Conservation (phyloP, 2,888 invertebrate genomes). For the Lacanobia oleracea region DNA sequence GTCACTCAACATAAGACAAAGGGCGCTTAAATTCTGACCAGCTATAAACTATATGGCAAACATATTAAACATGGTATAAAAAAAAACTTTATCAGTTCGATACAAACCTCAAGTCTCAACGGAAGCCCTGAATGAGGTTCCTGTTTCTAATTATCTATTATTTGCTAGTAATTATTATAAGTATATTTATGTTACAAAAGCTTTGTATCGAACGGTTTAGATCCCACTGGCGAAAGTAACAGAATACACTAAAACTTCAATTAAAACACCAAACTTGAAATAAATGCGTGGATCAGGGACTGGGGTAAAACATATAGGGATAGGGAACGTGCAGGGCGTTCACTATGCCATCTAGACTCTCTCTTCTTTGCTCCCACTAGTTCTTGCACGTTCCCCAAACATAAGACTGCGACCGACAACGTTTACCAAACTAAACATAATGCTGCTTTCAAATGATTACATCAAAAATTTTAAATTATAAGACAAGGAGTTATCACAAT, state of each 20-base stretch:
- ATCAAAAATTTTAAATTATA: conserved; percentile 37
- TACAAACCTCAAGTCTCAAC: conserved; percentile 33
- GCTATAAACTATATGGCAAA: conserved; percentile 49
- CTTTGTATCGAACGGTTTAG: conserved; percentile 26
- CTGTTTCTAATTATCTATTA: conserved; percentile 32
- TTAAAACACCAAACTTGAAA: conserved; percentile 26
- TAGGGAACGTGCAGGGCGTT: no score
- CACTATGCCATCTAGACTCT: no score
- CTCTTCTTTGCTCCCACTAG: no score
- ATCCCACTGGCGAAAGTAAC: conserved; percentile 44
- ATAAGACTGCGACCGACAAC: conserved; percentile 7
- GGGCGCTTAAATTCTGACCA: conserved; percentile 20
- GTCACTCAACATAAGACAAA: conserved; percentile 23
- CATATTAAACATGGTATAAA: conserved; percentile 32
- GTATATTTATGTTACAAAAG: conserved; percentile 6
- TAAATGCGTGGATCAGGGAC: not conserved
- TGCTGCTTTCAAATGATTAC: conserved; percentile 24
- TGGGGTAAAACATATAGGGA: conserved; percentile 6
- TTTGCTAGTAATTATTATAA: conserved; percentile 38
- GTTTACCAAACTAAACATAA: conserved; percentile 27
- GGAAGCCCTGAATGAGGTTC: conserved; percentile 43
- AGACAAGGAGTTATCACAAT: conserved; percentile 30
- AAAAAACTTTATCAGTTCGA: conserved; percentile 29
- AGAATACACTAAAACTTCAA: conserved; percentile 38
- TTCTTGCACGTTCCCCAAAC: not conserved